Base-by-base conservation (phyloP, 2,797 vertebrate species). In the Apogon hyalosoma region DNA sequence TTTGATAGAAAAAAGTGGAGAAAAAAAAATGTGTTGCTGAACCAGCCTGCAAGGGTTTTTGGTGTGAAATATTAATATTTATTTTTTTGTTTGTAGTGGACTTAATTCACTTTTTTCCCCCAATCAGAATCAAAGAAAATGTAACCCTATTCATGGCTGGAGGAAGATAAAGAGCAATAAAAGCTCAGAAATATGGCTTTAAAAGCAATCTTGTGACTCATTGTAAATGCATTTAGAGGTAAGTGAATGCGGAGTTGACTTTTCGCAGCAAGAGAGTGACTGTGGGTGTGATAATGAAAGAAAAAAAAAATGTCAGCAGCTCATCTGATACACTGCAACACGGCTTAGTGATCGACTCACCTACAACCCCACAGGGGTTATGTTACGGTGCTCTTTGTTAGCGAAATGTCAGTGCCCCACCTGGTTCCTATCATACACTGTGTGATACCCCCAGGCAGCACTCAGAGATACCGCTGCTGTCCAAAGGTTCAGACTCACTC, bases 361-460 rank as follows among this genome's bases (percentile, higher is more conserved):
- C 83, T 85, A 68, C 77, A 77, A 63, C 68, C 84, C 83, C 69
- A 50, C 50, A 58, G 82, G 85, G 84, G 77, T 69, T 82, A 77
- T 24, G 71, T 69, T 80, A 72, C 52, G 16, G 11, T 54, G 63
- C 57, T 85, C 80, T 88, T 87, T 91, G 89, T 92, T 88, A 59
- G 80, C 78, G 85, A 87, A 92, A 92, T 92, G 90, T 88, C 89
- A 90, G 69, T 4, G 63, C 76, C 73, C 71, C 66, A 82, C 83
- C 84, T 77, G 79, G 66, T 69, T 87, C 49, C 57, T 87, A 79
- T 87, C 79, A 52, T 58, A 72, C 75, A 63, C 65, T 57, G 77
- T 52, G 73, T 82, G 73, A 80, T 83, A 69, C 73, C 85, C 80
- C 56, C 24, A 39, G 72, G 84, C 77, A 58, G 64, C 81, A 66